These are phyloP conservation scores for Ichneumoninae sp. DNA, from an alignment of 2,888 invertebrate genomes.

Conservation along the genomic window DNA sequence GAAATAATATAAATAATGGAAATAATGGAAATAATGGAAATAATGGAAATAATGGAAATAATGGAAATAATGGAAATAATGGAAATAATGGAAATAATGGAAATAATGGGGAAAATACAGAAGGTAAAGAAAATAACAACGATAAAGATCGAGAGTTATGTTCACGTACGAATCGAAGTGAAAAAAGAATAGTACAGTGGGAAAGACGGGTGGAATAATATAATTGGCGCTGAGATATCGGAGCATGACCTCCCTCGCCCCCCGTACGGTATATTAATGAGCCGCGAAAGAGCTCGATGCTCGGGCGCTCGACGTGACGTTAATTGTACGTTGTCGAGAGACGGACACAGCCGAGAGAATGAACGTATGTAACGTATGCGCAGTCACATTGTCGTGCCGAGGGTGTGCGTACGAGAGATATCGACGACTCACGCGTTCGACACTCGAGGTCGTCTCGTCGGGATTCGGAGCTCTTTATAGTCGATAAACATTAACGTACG, in stretches of 20 bases:
- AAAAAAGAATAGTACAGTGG: background rate
- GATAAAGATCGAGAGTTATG: too few species aligned
- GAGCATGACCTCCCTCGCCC: background rate
- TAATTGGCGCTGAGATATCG: slow-evolving; percentile 28
- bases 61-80: too few species aligned
- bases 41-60: too few species aligned
- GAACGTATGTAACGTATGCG: slow-evolving; percentile 4
- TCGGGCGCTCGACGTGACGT: slow-evolving; percentile 43
- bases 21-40: too few species aligned
- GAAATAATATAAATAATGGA: too few species aligned
- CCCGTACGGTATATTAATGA: slow-evolving; percentile 47
- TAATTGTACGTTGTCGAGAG: slow-evolving; percentile 49
- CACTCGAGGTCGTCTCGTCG: slow-evolving; percentile 49
- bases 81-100: too few species aligned
- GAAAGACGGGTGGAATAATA: slow-evolving; percentile 12
- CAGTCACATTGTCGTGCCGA: slow-evolving; percentile 21
- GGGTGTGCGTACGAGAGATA: slow-evolving; percentile 11
- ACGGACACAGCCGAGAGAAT: slow-evolving; percentile 27
- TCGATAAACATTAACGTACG: slow-evolving; percentile 52
- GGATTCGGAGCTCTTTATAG: slow-evolving; percentile 48
- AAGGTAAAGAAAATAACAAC: too few species aligned
- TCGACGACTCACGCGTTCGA: slow-evolving; percentile 57
- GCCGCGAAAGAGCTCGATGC: slow-evolving; percentile 55
- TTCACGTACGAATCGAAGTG: slow-evolving; percentile 10
- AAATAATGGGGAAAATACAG: too few species aligned